Evolutionary conservation across 2,888 invertebrate species (phyloP).

Genomic region (Melitaea athalia): DNA sequence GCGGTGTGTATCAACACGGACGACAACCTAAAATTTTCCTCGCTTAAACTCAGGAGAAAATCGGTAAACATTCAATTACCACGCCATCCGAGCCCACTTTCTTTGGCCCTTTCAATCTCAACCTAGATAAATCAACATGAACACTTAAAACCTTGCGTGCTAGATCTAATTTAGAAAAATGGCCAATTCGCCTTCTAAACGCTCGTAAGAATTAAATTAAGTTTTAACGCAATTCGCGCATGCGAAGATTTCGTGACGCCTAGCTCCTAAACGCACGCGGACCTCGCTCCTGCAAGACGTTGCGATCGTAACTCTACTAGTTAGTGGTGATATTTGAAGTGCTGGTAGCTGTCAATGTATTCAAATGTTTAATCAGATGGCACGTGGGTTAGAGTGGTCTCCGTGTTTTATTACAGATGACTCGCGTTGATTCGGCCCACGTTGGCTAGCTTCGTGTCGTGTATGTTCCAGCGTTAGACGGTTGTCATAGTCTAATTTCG

Average conservation of each 20-base stretch:
- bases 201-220: slow-evolving; percentile 77
- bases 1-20: slow-evolving; percentile 2
- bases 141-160: slow-evolving; percentile 63
- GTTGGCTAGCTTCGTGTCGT: slow-evolving; percentile 56
- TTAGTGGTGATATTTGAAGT: slow-evolving; percentile 38
- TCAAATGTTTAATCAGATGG: slow-evolving; percentile 75
- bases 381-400: slow-evolving; percentile 69
- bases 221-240: slow-evolving; percentile 66
- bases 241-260: slow-evolving; percentile 53
- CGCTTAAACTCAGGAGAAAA: slow-evolving; percentile 11
- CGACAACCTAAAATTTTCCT: slow-evolving; percentile 26
- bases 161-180: slow-evolving; percentile 74
- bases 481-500: slow-evolving; percentile 45
- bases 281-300: slow-evolving; percentile 16
- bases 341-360: slow-evolving; percentile 70
- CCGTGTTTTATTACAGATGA: slow-evolving; percentile 75
- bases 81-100: slow-evolving; percentile 41
- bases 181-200: slow-evolving; percentile 68
- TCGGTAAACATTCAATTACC: slow-evolving; percentile 24
- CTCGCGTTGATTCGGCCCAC: slow-evolving; percentile 72
- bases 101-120: slow-evolving; percentile 48
- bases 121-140: slow-evolving; percentile 45
- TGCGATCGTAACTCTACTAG: slow-evolving; percentile 23
- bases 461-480: slow-evolving; percentile 57
- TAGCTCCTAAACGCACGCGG: slow-evolving; percentile 35